phyloP scores from a whole-genome alignment of 2,888 invertebrate species.

The Amphipyra berbera region DNA sequence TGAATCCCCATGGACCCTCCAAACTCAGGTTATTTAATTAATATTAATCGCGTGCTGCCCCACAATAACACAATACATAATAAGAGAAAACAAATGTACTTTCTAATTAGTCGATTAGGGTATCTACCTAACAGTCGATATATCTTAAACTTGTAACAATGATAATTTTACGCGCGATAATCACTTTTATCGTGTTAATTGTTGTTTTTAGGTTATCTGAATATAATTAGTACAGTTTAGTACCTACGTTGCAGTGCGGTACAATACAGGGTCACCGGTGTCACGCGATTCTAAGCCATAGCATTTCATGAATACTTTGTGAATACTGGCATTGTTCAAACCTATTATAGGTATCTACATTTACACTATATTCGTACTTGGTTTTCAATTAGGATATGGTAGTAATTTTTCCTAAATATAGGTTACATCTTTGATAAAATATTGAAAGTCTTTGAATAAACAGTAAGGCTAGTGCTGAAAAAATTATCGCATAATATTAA shows the following conservation, averaged over 20 bases:
- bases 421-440: background rate
- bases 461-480: slow-evolving; percentile 10
- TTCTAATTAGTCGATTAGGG: background rate
- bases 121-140: slow-evolving; percentile 11
- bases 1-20: no score
- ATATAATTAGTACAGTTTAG: slow-evolving; percentile 29
- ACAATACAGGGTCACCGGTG: slow-evolving; percentile 53
- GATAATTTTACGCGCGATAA: slow-evolving; percentile 9
- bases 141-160: slow-evolving; percentile 11
- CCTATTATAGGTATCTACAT: background rate
- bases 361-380: slow-evolving; percentile 1
- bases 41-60: slow-evolving; percentile 6
- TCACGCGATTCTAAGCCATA: slow-evolving; percentile 53
- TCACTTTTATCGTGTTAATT: slow-evolving; percentile 26
- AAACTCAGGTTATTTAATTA: no score
- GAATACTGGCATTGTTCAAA: slow-evolving; percentile 23
- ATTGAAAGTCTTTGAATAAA: background rate
- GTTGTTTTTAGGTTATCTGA: slow-evolving; percentile 39
- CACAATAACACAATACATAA: background rate
- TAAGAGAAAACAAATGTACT: background rate
- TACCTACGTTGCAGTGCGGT: slow-evolving; percentile 39
- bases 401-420: slow-evolving; percentile 11
- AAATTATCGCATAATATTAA: slow-evolving; percentile 10
- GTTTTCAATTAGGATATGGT: slow-evolving; percentile 10
- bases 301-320: slow-evolving; percentile 37